Base-by-base conservation (phyloP, 2,888 invertebrate genomes). In the Beris chalybata region DNA sequence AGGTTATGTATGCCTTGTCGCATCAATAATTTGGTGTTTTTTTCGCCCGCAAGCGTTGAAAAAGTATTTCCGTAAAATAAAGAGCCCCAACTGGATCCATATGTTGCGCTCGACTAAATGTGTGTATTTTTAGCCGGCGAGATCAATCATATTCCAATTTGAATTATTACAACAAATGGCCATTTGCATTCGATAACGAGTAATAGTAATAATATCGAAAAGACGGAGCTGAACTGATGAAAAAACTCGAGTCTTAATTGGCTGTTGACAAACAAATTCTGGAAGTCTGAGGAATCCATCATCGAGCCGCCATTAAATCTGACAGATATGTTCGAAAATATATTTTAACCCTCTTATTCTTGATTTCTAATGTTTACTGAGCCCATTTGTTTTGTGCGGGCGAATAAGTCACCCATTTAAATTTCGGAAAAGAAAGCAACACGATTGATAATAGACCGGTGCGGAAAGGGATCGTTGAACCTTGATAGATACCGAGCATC, bases 271-370 rank as follows among this genome's bases (percentile, higher is more conserved):
- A 56, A 38, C 56, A 56, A 56, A 22, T 55, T 56, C 56, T 38
- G 43, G 43, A 43, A 13, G 15, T 38, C 32, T 1, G 13, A 45
- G 45, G 12, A 58, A 67, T 67, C 67, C 59, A 67, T 67, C 67
- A 67, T 67, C 64, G 50, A n/a, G 67, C 31, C 54, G 65, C 64
- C 67, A 67, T 67, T 67, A 65, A 61, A 57, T 53, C 50, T 67
- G 67, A 61, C 68, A 61, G 65, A 68, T 38, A 68, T 55, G 61
- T 61, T 68, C 22, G 13, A 45, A 47, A 55, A 56, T 67, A 38
- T 38, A 65, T 67, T 32, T 29, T 32, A 32, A 58, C 48, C 31
- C 31, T 57, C 43, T 12, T 53, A 53, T 12, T 53, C 53, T 53
- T 22, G 31, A n/a, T 30, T 31, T 30, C 12, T n/a, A 31, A 12